Percentiles rank a stretch among this genome's conserved stretches.
phyloP scores from a whole-genome alignment of 2,888 invertebrate genomes.

The Nemotelus nigrinus region DNA sequence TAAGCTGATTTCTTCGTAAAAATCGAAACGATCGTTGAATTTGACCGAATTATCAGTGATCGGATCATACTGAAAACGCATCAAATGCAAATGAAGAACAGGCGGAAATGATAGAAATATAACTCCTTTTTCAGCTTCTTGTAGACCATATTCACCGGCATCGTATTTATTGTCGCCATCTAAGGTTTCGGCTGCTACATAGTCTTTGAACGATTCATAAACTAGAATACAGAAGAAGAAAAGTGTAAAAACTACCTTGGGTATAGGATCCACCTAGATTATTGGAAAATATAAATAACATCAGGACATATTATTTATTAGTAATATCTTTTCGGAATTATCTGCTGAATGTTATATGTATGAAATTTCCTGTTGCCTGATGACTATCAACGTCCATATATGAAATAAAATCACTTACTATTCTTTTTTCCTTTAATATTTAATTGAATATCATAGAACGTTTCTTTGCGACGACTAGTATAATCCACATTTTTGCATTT shows the following conservation, averaged over 20 bases:
- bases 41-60: conserved; percentile 97
- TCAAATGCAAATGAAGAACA: conserved; percentile 95
- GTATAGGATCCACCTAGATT: too few species aligned
- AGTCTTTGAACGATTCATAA: conserved; percentile 95
- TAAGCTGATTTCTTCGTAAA: conserved; percentile 91
- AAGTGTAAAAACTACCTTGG: too few species aligned
- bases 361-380: too few species aligned
- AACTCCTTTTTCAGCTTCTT: conserved; percentile 98
- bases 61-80: conserved; percentile 99
- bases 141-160: conserved; percentile 94
- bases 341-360: too few species aligned
- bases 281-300: too few species aligned
- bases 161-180: conserved; percentile 99
- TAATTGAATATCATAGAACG: conserved; percentile 98
- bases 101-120: conserved; percentile 96
- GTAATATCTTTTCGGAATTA: too few species aligned
- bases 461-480: conserved; percentile 93
- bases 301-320: too few species aligned
- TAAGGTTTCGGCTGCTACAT: conserved; percentile 91
- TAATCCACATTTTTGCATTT: conserved; percentile 98
- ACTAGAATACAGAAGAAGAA: conserved; percentile 58
- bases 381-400: too few species aligned
- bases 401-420: conserved; percentile 59
- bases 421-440: conserved; percentile 98
- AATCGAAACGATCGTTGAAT: conserved; percentile 94